Conservation (phyloP, 2,113 vertebrate genomes). For the Corythornis madagascariensis region DNA sequence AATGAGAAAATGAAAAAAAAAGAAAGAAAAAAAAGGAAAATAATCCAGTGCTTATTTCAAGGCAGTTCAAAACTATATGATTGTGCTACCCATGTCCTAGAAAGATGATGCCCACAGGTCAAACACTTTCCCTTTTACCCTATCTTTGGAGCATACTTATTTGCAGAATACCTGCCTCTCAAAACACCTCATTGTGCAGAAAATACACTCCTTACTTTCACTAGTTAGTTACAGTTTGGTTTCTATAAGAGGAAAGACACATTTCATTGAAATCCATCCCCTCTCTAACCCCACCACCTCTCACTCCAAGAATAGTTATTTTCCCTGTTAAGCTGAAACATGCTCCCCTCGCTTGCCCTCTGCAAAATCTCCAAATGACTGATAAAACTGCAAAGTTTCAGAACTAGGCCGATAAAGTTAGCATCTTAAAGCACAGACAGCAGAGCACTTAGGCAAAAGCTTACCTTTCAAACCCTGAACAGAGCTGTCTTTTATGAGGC, state of each 20-base stretch:
- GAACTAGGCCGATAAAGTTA: slow-evolving; percentile 74
- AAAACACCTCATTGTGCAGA: slow-evolving; percentile 31
- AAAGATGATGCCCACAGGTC: slow-evolving; percentile 57
- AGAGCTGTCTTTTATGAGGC: slow-evolving; percentile 77
- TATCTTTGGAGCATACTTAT: background rate
- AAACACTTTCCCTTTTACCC: slow-evolving; percentile 6
- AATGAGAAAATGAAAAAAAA: background rate
- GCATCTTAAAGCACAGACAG: slow-evolving; percentile 65
- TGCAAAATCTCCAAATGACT: slow-evolving; percentile 50
- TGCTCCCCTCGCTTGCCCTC: slow-evolving; percentile 55
- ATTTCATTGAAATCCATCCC: slow-evolving; percentile 37
- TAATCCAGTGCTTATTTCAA: background rate
- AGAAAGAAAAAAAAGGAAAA: background rate
- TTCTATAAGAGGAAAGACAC: slow-evolving; percentile 60
- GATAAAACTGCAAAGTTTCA: slow-evolving; percentile 70
- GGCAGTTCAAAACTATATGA: slow-evolving; percentile 31
- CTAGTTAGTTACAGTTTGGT: slow-evolving; percentile 47
- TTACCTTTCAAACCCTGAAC: slow-evolving; percentile 82
- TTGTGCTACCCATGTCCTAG: slow-evolving; percentile 44
- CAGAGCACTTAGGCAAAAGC: slow-evolving; percentile 73
- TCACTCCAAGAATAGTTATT: slow-evolving; percentile 39
- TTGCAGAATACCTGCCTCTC: slow-evolving; percentile 45
- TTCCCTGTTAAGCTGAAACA: slow-evolving; percentile 44
- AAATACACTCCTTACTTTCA: slow-evolving; percentile 31
- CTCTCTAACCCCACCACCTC: background rate